Percentiles rank a stretch among this genome's conserved stretches.
Conservation (phyloP, 2,113 vertebrate genomes). For the Mus musculus region GRCm39 chr1:138088501-138089000, state of each 20-base stretch:
- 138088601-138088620: not conserved
- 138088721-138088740: not conserved
- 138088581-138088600: not conserved
- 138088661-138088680: not conserved
- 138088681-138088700: not conserved
- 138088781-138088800: constrained; percentile 21
- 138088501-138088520: not conserved
- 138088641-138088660: not conserved
- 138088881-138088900: constrained; percentile 59
- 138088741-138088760: not conserved
- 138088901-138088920: constrained; percentile 66
- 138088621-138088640: not conserved
- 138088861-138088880: constrained; percentile 23
- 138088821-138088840: constrained; percentile 51
- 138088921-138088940: constrained; percentile 59
- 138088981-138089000: constrained; percentile 27
- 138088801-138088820: not conserved
- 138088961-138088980: constrained; percentile 3
- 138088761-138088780: not conserved
- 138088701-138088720: not conserved
- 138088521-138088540: not conserved
- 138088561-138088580: not conserved
- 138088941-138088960: not conserved
- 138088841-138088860: constrained; percentile 63
- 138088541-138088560: too few relatives aligned